Base-by-base conservation (phyloP, 2,113 vertebrate species). In the Symphodus melops region DNA sequence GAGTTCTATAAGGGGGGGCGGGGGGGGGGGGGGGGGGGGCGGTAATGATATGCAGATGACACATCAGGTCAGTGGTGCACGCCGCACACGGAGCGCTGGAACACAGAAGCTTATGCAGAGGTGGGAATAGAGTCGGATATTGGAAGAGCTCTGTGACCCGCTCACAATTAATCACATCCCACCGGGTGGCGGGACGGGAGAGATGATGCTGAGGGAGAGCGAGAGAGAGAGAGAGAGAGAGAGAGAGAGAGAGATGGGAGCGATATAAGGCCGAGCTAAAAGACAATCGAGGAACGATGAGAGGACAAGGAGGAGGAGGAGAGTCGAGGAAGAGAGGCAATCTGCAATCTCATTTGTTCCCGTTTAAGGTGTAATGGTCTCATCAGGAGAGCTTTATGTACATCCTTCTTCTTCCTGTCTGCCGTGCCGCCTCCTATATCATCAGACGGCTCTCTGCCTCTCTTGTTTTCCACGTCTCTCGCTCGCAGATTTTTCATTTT, bases 81-180 rank as follows among this genome's bases (percentile, higher is more conserved):
- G 9, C 4, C 17, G 72, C 64, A 48, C 60, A 36, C 39, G 1
- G 61, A 39, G 52, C 5, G 12, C 25, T n/a, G 52, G 25, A 39
- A 71, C 48, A 23, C 1, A 23, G 56, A 54, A 54, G 80, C 72
- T 46, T 63, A 21, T 70, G 78, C 81, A 82, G 81, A 82, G 82
- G 68, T 83, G 77, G 86, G 78, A 70, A 67, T 16, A 46, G 72
- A 74, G 10, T 75, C 77, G 57, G 68, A 81, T 77, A 86, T 73
- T 2, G 61, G 57, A 70, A 57, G 78, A 85, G 67, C 71, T 64
- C 17, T 13, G 52, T 74, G 72, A 88, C 87, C 80, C 69, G 71
- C 44, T 60, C 77, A 74, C 89, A 68, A 92, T 93, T 90, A 91
- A 92, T 91, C 91, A 92, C 86, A 70, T 72, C 81, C 86, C 81